Evolutionary conservation across 2,888 invertebrate genomes (phyloP).

Genomic region (Athetis lepigone): DNA sequence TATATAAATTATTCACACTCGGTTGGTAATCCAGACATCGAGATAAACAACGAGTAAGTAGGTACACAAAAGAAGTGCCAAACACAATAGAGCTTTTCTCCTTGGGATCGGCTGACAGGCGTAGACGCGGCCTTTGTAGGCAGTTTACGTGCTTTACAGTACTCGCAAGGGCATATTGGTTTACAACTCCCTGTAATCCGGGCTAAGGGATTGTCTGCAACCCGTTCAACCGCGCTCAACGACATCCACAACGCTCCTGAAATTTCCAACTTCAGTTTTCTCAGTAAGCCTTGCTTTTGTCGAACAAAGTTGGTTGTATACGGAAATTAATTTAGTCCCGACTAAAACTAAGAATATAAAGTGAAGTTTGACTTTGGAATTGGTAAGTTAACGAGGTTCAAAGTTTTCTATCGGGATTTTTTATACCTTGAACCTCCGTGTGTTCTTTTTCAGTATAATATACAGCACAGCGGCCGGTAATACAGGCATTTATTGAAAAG

Average conservation of each 20-base stretch:
- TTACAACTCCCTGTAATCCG: slow-evolving; percentile 62
- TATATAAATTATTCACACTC: slow-evolving; percentile 61
- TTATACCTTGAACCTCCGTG: slow-evolving; percentile 9
- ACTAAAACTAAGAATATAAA: slow-evolving; percentile 39
- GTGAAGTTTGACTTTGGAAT: slow-evolving; percentile 34
- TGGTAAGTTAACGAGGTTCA: slow-evolving; percentile 28
- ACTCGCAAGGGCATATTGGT: slow-evolving; percentile 66
- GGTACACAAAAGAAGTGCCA: slow-evolving; percentile 77
- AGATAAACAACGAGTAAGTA: slow-evolving; percentile 67
- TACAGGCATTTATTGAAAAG: too few relatives aligned
- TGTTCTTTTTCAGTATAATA: neutral
- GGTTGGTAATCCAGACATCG: slow-evolving; percentile 65
- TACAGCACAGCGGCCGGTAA: too few relatives aligned
- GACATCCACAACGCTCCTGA: slow-evolving; percentile 26
- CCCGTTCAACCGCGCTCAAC: slow-evolving; percentile 31
- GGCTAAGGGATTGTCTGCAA: slow-evolving; percentile 44
- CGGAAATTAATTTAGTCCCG: slow-evolving; percentile 39
- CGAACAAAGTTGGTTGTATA: slow-evolving; percentile 36
- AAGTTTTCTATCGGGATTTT: slow-evolving; percentile 13
- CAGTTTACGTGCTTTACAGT: slow-evolving; percentile 75
- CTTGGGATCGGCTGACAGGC: slow-evolving; percentile 73
- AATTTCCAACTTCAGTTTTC: slow-evolving; percentile 21
- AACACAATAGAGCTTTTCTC: slow-evolving; percentile 77
- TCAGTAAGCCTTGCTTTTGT: slow-evolving; percentile 12
- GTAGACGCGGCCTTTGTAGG: slow-evolving; percentile 80